Evolutionary conservation across 2,113 vertebrate genomes (phyloP), one percentile per base, ranked within the genome.

Genomic region (Archilochus colubris): DNA sequence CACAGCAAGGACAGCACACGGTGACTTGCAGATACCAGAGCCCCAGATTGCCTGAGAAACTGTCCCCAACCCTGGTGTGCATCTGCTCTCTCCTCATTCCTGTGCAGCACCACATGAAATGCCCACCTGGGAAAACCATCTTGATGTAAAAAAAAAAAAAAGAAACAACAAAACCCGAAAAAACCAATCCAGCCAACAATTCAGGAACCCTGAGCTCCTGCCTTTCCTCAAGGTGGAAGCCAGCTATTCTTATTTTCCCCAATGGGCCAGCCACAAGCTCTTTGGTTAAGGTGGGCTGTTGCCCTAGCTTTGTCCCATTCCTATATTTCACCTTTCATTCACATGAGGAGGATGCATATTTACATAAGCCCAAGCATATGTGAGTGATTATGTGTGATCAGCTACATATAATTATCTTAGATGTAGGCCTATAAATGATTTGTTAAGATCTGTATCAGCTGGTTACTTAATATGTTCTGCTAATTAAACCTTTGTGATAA

Each of bases 401-500:
- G 57, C 76, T 92, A 83, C 83, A 62, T 79, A 74, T 88, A 94
- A 96, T 96, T 94, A 92, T 76, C 55, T 89, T 82, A 89, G 81
- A 87, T 94, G 80, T 80, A 94, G 80, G 92, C 84, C 92, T 89
- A 93, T 95, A 94, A 97, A 97, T 97, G 93, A 92, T 93, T 97
- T 80, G 95, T 96, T 97, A 95, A 94, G 92, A 95, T 93, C 80
- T 94, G 61, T 89, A 96, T 95, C 96, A 89, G 86, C 73, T 95
- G 43, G 78, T 95, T 97, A 91, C 94, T 96, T 96, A 96, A 97
- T 80, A 51, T 94, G 86, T 82, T 75, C 88, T 93, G 48, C 91
- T 97, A 97, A 97, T 97, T 97, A 97, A 96, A 95, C 96, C 80
- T 81, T 92, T 33, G 58, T 88, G 93, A 96, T 70, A 88, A 91